Conservation (phyloP, 2,888 invertebrate species). For the Oscheius onirici region DNA sequence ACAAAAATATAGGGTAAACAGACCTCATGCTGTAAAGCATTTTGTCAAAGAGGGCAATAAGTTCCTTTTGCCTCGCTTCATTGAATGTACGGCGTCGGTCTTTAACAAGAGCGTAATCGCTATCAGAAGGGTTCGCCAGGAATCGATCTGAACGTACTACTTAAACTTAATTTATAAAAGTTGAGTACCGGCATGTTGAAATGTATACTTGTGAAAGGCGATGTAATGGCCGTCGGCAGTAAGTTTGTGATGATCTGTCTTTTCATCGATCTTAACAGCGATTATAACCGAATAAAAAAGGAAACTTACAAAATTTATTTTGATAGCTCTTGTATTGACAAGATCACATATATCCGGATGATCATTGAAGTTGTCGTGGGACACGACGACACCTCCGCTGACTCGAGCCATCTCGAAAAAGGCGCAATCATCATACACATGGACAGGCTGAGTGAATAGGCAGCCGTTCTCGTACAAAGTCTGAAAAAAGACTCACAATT, state of each 20-base stretch:
- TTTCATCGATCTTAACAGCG: too few species aligned
- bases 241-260: too few species aligned
- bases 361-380: conserved; percentile 9
- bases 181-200: neutral
- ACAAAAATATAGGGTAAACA: too few species aligned
- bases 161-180: neutral
- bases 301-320: neutral
- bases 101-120: neutral
- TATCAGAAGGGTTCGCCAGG: neutral
- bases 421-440: neutral
- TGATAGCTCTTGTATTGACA: neutral
- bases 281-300: too few species aligned
- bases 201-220: neutral
- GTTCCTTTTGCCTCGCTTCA: neutral
- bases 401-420: neutral
- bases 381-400: conserved; percentile 4
- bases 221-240: conserved; percentile 31
- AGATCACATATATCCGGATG: neutral
- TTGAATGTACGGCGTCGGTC: neutral
- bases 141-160: neutral
- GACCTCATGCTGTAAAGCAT: neutral
- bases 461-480: neutral
- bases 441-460: neutral
- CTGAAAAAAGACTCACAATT: neutral
- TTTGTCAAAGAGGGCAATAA: neutral